phyloP scores from a whole-genome alignment of 2,113 vertebrate species.

The Oplegnathus fasciatus region DNA sequence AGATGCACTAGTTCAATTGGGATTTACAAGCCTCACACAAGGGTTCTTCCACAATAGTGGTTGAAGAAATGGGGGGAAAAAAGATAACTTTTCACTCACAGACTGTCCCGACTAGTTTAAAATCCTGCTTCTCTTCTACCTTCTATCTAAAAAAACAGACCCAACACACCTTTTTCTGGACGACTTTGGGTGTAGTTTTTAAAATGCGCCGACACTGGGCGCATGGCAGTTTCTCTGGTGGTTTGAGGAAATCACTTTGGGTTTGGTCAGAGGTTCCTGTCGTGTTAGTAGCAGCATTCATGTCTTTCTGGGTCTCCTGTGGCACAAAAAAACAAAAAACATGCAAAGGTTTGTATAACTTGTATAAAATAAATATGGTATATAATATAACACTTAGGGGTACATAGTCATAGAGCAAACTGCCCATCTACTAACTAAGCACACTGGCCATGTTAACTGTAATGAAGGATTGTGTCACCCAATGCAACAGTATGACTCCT shows the following conservation, averaged over 20 bases:
- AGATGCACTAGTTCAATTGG: neutral
- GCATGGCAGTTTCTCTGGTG: slow-evolving; percentile 84
- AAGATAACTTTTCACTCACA: neutral
- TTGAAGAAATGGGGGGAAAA: too few relatives aligned
- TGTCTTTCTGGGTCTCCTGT: slow-evolving; percentile 59
- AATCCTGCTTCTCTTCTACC: neutral
- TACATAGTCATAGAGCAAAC: neutral
- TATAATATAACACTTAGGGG: neutral
- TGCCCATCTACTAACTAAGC: neutral
- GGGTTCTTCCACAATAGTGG: neutral
- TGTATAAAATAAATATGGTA: neutral
- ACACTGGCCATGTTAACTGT: neutral
- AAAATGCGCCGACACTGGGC: slow-evolving; percentile 88
- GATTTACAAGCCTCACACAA: neutral
- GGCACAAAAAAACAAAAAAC: neutral
- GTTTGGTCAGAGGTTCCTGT: neutral
- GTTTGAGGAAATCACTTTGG: slow-evolving; percentile 7
- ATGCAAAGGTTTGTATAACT: neutral
- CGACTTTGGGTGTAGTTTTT: slow-evolving; percentile 87
- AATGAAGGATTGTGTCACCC: neutral
- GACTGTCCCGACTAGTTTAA: neutral
- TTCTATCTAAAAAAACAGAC: neutral
- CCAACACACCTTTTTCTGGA: slow-evolving; percentile 89
- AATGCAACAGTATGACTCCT: neutral
- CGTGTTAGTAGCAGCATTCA: fast-evolving